These are phyloP conservation scores for Harmothoe impar DNA, from an alignment of 2,888 invertebrate genomes.

Conservation along the genomic window DNA sequence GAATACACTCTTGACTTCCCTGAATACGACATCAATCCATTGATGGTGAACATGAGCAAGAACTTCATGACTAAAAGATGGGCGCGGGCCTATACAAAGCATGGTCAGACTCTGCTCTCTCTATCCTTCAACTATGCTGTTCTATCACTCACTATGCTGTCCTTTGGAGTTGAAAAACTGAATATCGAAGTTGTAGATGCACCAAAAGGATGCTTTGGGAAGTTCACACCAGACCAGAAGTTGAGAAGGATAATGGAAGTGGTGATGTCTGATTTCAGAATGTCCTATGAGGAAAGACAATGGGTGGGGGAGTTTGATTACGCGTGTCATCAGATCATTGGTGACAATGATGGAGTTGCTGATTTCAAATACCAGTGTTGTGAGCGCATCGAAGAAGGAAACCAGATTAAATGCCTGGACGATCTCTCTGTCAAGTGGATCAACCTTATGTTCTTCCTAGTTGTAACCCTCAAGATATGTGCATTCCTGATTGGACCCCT, in stretches of 20 bases:
- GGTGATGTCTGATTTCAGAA: conserved; percentile 73
- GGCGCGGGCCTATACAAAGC: conserved; percentile 78
- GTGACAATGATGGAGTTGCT: conserved; percentile 72
- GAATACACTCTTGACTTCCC: conserved; percentile 50
- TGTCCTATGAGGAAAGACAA: conserved; percentile 18
- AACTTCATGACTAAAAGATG: conserved; percentile 78
- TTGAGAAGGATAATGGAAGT: conserved; percentile 67
- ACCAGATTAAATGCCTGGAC: conserved; percentile 72
- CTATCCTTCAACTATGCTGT: conserved; percentile 81
- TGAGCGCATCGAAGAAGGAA: conserved; percentile 70
- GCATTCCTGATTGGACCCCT: conserved; percentile 79
- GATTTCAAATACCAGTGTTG: conserved; percentile 79
- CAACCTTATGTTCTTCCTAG: conserved; percentile 76
- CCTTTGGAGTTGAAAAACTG: conserved; percentile 77
- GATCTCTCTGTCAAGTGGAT: conserved; percentile 77
- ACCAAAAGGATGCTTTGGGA: conserved; percentile 64
- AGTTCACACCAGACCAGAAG: conserved; percentile 63
- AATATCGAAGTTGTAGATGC: conserved; percentile 69
- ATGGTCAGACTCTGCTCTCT: conserved; percentile 80
- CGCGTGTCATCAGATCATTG: conserved; percentile 76
- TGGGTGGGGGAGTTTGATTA: conserved; percentile 66
- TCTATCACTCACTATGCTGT: conserved; percentile 78
- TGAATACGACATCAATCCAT: conserved; percentile 44
- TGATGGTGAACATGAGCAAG: conserved; percentile 60
- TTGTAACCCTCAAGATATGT: conserved; percentile 77